phyloP scores from a whole-genome alignment of 2,797 vertebrate species.

The Coilia nasus region DNA sequence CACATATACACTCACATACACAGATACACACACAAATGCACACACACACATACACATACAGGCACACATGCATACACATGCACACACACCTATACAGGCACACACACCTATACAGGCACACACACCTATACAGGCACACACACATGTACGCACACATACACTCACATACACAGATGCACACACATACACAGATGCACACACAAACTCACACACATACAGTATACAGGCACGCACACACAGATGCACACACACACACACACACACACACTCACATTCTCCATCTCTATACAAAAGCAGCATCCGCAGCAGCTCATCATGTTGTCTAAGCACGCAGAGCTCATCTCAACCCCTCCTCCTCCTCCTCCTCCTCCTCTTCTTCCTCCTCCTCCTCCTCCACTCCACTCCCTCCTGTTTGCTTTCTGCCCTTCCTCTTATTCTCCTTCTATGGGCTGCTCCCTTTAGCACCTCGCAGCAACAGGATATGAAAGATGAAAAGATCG shows the following conservation, averaged over 20 bases:
- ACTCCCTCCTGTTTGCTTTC: not conserved
- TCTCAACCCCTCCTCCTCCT: not conserved
- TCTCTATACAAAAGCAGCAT: not conserved
- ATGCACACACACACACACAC: not conserved
- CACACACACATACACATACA: too few relatives aligned
- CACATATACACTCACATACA: not conserved
- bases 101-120: too few relatives aligned
- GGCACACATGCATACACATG: too few relatives aligned
- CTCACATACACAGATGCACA: too few relatives aligned
- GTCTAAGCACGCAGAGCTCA: constrained; percentile 31
- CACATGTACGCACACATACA: too few relatives aligned
- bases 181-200: too few relatives aligned
- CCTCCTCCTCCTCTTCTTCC: not conserved
- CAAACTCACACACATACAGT: too few relatives aligned
- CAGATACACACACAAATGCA: not conserved
- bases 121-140: too few relatives aligned
- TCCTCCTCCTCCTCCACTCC: not conserved
- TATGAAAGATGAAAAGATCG: constrained; percentile 54
- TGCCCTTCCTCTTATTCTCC: not conserved
- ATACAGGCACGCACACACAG: not conserved
- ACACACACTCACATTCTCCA: not conserved
- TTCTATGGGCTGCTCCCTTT: constrained; percentile 21
- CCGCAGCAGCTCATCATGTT: constrained; percentile 17
- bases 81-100: too few relatives aligned
- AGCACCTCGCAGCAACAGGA: constrained; percentile 41